phyloP scores from a whole-genome alignment of 2,888 invertebrate genomes.

The Melinopterus prodromus region DNA sequence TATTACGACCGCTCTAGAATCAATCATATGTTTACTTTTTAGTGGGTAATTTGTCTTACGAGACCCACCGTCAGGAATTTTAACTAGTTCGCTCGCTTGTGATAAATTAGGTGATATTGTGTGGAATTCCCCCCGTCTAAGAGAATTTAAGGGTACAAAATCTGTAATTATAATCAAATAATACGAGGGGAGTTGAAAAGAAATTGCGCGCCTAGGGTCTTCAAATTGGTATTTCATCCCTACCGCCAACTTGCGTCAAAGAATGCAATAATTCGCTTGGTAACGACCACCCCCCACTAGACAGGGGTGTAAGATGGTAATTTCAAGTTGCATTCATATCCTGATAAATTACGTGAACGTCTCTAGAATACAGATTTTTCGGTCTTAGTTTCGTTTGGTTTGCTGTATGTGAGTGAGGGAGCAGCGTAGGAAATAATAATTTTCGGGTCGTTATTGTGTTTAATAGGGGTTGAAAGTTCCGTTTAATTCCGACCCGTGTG shows the following conservation, averaged over 20 bases:
- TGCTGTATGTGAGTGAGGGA: neutral
- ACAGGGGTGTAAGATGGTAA: neutral
- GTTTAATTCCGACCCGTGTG: neutral
- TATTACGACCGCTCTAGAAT: neutral
- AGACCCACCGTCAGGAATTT: neutral
- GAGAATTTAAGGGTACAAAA: neutral
- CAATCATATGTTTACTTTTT: neutral
- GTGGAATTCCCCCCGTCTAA: neutral
- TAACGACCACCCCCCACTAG: neutral
- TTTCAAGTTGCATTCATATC: neutral
- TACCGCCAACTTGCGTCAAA: neutral
- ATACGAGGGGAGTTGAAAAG: neutral
- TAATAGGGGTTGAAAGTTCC: neutral
- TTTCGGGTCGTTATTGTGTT: neutral
- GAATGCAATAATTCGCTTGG: neutral
- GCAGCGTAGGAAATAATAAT: neutral
- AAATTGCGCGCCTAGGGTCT: neutral
- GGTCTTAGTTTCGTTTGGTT: neutral
- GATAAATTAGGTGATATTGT: neutral
- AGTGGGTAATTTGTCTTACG: neutral
- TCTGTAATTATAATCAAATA: constrained; percentile 4
- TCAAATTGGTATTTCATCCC: neutral
- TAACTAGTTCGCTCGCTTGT: neutral
- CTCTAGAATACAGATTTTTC: neutral
- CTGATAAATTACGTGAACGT: neutral